These are phyloP conservation scores for Tachina lurida DNA, from an alignment of 2,888 invertebrate species.

Conservation along the genomic window DNA sequence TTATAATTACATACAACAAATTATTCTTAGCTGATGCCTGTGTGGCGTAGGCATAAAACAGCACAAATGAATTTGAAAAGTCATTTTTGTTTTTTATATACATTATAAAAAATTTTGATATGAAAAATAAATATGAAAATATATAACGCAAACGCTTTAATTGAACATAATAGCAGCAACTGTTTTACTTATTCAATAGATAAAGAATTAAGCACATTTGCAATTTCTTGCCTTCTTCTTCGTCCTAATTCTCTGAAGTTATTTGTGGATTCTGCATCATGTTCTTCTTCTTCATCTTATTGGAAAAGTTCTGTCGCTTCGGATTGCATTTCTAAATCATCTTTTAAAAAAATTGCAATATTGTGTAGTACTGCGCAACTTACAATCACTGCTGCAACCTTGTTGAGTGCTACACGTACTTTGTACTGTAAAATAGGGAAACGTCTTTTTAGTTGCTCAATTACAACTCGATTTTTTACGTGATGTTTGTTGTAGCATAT, in stretches of 20 bases:
- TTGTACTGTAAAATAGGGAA: slow-evolving; percentile 14
- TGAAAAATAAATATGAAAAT: not conserved
- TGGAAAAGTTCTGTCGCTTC: slow-evolving; percentile 7
- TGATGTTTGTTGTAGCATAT: slow-evolving; percentile 25
- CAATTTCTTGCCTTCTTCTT: slow-evolving; percentile 26
- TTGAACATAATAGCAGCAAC: not conserved
- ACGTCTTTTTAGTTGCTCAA: slow-evolving; percentile 25
- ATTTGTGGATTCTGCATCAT: slow-evolving; percentile 2
- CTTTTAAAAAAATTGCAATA: not conserved
- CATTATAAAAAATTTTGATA: slow-evolving; percentile 8
- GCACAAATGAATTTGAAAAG: slow-evolving; percentile 22
- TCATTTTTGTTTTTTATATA: slow-evolving; percentile 2
- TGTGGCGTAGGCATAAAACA: not conserved
- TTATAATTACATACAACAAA: not conserved
- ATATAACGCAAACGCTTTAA: not conserved
- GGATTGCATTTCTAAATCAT: too few species aligned
- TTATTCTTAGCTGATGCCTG: not conserved
- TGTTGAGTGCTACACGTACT: slow-evolving; percentile 16
- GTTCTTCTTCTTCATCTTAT: slow-evolving; percentile 11
- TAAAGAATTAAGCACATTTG: slow-evolving; percentile 21
- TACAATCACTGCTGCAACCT: slow-evolving; percentile 20
- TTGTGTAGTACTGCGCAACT: slow-evolving; percentile 8
- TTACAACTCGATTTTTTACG: slow-evolving; percentile 23
- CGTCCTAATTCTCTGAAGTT: slow-evolving; percentile 15
- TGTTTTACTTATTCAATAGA: slow-evolving; percentile 25